Conservation (phyloP, 1,140 invertebrate species). For the Pogonus chalceus region DNA sequence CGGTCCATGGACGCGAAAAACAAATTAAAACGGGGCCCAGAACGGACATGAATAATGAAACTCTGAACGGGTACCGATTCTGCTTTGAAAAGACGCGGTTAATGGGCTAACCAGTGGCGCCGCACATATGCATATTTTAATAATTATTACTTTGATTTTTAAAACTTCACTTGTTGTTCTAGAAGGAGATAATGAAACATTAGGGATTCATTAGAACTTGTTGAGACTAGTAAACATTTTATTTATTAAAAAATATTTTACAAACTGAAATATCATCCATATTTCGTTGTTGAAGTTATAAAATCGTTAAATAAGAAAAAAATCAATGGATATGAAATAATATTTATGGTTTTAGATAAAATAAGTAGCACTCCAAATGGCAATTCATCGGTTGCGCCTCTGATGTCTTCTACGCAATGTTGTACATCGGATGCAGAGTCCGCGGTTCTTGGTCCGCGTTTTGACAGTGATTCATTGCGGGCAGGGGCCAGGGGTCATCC, state of each 20-base stretch:
- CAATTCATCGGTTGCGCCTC: not conserved
- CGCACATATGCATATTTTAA: no score
- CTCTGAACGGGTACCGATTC: not conserved
- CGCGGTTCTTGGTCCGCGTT: not conserved
- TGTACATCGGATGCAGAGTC: not conserved
- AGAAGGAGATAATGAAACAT: no score
- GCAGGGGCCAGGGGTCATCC: not conserved
- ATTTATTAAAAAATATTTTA: no score
- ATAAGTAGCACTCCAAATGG: not conserved
- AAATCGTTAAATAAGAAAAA: not conserved
- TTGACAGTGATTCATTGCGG: constrained; percentile 5
- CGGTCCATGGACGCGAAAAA: not conserved
- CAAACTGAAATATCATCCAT: no score
- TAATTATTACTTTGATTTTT: no score
- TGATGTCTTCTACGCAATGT: not conserved
- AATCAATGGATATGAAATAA: not conserved
- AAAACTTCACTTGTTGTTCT: no score
- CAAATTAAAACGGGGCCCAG: not conserved
- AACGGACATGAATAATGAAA: not conserved
- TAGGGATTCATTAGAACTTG: no score
- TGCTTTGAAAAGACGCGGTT: not conserved
- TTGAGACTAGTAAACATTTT: no score
- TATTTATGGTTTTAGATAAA: not conserved
- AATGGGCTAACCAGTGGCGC: not conserved
- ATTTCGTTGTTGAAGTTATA: not conserved